Evolutionary conservation across 2,888 invertebrate genomes (phyloP).

Genomic region (Metalampra italica): DNA sequence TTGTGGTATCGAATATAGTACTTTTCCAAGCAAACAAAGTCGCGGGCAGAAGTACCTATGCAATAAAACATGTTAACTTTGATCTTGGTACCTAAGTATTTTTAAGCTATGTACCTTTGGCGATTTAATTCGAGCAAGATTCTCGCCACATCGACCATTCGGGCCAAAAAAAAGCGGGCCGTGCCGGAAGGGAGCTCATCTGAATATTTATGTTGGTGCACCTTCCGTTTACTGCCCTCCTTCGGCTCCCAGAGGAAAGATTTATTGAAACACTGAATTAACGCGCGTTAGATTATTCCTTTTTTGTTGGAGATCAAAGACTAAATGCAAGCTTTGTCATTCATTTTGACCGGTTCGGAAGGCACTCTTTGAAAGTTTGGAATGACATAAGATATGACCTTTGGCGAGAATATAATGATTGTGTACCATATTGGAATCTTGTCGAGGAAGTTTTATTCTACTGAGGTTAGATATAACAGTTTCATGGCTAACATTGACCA

Average conservation of each 20-base stretch:
- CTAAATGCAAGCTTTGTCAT: background rate
- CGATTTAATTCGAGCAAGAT: constrained; percentile 3
- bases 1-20: too few relatives aligned
- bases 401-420: too few relatives aligned
- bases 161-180: background rate
- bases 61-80: too few relatives aligned
- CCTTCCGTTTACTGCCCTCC: constrained; percentile 22
- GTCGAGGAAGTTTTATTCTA: too few relatives aligned
- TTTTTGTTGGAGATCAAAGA: background rate
- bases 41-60: too few relatives aligned
- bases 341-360: background rate
- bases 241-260: constrained; percentile 12
- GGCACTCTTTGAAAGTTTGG: background rate
- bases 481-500: too few relatives aligned
- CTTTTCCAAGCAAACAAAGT: too few relatives aligned
- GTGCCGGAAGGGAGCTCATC: constrained; percentile 14
- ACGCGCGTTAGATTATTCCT: background rate
- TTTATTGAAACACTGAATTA: constrained; percentile 14
- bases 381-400: background rate
- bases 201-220: constrained; percentile 19
- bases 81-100: too few relatives aligned
- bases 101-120: background rate
- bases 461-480: too few relatives aligned
- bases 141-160: constrained; percentile 1
- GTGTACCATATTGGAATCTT: too few relatives aligned